Evolutionary conservation across 2,888 invertebrate genomes (phyloP), one percentile per base, ranked within the genome.

Genomic region (Argyresthia albistria): DNA sequence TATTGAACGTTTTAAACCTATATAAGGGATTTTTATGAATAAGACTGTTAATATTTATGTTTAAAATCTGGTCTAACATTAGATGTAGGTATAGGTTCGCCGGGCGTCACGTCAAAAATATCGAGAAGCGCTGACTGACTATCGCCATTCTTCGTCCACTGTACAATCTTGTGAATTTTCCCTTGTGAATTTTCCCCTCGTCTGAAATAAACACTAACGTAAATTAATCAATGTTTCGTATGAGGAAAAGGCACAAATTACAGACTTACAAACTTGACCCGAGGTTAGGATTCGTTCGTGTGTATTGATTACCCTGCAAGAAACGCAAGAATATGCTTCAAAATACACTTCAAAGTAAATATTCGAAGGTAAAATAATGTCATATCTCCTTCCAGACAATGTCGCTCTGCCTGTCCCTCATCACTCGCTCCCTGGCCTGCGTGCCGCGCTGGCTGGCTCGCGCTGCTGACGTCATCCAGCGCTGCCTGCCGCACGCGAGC

Each of bases 101-200:
- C 94, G 11, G 93, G 93, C 53, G 97, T 97, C 49, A 97, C 95
- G 76, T 97, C 96, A 73, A 97, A 97, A 57, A 97, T 94, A 79
- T 97, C 97, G 62, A 97, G 88, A 53, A 97, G 88, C 67, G 95
- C 94, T 46, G 97, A 97, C 65, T 93, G 92, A 43, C 94, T 93
- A 69, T 94, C 94, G 14, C 93, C 94, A 60, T 94, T 93, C 56
- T 91, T 91, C 60, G 91, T 89, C 94, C 97, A 97, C 71, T 97
- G 97, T 3, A 97, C 96, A 57, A 97, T 94, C 88, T 97, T 97
- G 87, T 97, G 96, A 55, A 97, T n/a, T n/a, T n/a, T n/a, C n/a
- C n/a, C n/a, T n/a, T n/a, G n/a, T n/a, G n/a, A n/a, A n/a, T 95
- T 72, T 95, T 91, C 50, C 97, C 97, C 73, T 95, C 93, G 81